Evolutionary conservation across 2,797 vertebrate genomes (phyloP).

Genomic region (Eulemur coronatus): DNA sequence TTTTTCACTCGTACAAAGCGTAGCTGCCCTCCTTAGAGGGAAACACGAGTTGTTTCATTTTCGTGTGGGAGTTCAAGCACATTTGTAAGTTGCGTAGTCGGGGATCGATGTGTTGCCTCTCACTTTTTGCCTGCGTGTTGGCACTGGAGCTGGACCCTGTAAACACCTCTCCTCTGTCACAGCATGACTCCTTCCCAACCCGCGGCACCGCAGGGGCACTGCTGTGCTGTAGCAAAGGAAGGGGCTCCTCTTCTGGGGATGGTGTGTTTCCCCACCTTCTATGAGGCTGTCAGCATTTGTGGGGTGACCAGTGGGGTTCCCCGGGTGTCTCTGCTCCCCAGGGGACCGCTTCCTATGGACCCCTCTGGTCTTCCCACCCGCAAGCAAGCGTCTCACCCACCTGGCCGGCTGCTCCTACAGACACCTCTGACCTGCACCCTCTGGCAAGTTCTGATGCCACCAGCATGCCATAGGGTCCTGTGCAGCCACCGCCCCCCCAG

Average conservation of each 20-base stretch:
- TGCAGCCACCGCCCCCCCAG: too few relatives aligned
- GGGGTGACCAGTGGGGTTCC: not conserved
- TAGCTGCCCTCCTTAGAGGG: not conserved
- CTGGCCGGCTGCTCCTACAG: not conserved
- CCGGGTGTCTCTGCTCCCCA: not conserved
- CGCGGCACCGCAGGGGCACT: too few relatives aligned
- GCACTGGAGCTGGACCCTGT: not conserved
- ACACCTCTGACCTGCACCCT: too few relatives aligned
- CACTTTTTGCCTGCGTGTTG: not conserved
- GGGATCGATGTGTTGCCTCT: not conserved
- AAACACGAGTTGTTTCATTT: not conserved
- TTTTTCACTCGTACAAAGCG: not conserved
- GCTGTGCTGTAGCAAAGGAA: not conserved
- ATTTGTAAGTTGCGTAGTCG: not conserved
- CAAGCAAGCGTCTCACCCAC: not conserved
- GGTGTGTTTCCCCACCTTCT: not conserved
- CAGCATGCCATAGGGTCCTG: not conserved
- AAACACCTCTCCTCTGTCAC: not conserved
- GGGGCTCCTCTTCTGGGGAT: not conserved
- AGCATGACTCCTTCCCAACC: not conserved
- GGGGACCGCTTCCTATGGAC: not conserved
- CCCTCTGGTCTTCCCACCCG: not conserved
- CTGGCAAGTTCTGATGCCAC: not conserved
- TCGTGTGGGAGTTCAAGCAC: too few relatives aligned
- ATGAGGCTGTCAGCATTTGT: not conserved